Base-by-base conservation (phyloP, 2,797 vertebrate genomes). In the Myotis planiceps region DNA sequence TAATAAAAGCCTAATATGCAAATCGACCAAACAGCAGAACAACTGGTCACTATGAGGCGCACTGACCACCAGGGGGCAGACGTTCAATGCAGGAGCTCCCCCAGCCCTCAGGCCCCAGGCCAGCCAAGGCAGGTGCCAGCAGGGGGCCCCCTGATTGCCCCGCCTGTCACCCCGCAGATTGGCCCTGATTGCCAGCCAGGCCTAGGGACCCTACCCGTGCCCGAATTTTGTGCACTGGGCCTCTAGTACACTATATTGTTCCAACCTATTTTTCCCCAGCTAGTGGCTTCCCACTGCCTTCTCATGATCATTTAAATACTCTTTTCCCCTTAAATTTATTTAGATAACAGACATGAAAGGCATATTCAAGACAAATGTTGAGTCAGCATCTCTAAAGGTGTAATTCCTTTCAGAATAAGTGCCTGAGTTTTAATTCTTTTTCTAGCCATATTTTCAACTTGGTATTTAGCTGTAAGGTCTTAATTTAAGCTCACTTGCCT, bases 361-460 rank as follows among this genome's bases (percentile, higher is more conserved):
- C n/a, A 78, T 3, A 71, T 39, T 86, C 25, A 95, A 92, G 65
- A 83, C 6, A 95, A 90, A 85, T 71, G 51, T 25, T 76, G 93
- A 91, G 3, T 74, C 34, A 71, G 14, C 47, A 76, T 63, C 21
- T 94, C 65, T 85, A 23, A 88, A 69, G 42, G 27, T 79, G 0
- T 60, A 72, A 96, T 69, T 75, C 15, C 71, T 29, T 63, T 66
- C 27, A 90, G 88, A 92, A 78, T 39, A 96, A 34, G 6, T 76
- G 21, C 60, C 21, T 63, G 21, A 27, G 92, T 86, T 84, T 88
- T 58, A 71, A 96, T 75, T 81, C 81, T 60, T 19, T 87, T 53
- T 84, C 47, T 85, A 92, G 19, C 14, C 13, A 65, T 63, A 66
- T 66, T 83, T 90, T 90, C 80, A 92, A 65, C 25, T 88, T 65